Evolutionary conservation across 2,113 vertebrate genomes (phyloP), one percentile per base, ranked within the genome.

Genomic region (Myanophis thanlyinensis): DNA sequence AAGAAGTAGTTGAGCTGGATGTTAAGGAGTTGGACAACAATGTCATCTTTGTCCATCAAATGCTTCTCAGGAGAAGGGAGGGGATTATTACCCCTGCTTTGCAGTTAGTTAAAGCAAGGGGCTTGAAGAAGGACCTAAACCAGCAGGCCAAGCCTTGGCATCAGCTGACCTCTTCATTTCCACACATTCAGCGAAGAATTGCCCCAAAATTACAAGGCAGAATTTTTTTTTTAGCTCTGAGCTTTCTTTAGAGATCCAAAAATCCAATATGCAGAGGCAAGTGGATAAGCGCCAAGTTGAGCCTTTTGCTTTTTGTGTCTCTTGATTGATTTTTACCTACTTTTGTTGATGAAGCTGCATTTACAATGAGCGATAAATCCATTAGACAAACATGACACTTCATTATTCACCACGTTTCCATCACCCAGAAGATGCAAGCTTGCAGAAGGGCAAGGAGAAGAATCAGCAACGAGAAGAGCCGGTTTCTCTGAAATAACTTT

Each of bases 271-370:
- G 90, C 91, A 88, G 95, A 89, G 67, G 35, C 94, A 54, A 54
- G 92, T 91, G 95, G 93, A 94, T 94, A 94, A 84, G 40, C 18
- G 95, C 89, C 91, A 87, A 88, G 87, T 91, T 89, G 87, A 20
- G 10, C n/a, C n/a, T 93, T 91, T 96, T 89, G 88, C 80, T 94
- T 94, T 94, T 91, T n/a, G 91, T 80, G 27, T 44, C 88, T 95
- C 51, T 53, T 62, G 91, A 96, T 94, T 88, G 91, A 91, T 96
- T 96, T 96, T 93, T 93, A 85, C 93, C 94, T 95, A 1, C 92
- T 95, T 95, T 94, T 97, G 96, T 94, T 96, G 94, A 95, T 88
- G 94, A 90, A 96, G 95, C 85, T 91, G 89, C 95, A 54, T 86
- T 10, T n/a, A 0, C 94, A 94, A 97, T 93, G 35, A 94, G 95